phyloP scores from a whole-genome alignment of 2,888 invertebrate species.

The Lasius fuliginosus region DNA sequence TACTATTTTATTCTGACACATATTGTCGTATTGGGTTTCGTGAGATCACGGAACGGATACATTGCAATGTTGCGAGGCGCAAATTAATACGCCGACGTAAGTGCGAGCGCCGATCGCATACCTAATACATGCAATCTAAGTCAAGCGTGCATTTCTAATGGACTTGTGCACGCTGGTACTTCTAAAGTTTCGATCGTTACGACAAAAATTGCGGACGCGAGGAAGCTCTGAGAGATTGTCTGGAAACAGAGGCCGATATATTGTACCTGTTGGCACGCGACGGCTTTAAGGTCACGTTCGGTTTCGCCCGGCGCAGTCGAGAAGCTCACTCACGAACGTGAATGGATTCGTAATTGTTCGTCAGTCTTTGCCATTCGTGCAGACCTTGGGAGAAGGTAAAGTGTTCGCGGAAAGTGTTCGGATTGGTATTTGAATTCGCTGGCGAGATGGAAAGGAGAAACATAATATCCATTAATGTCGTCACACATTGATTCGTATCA shows the following conservation, averaged over 20 bases:
- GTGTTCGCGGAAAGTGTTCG: neutral
- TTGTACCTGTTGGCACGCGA: constrained; percentile 65
- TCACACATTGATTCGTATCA: neutral
- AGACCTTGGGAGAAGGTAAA: constrained; percentile 28
- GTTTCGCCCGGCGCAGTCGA: constrained; percentile 38
- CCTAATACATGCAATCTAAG: constrained; percentile 39
- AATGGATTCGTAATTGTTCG: constrained; percentile 47
- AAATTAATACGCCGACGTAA: constrained; percentile 41
- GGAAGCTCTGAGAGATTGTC: constrained; percentile 30
- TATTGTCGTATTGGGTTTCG: constrained; percentile 4
- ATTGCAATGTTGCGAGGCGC: constrained; percentile 34
- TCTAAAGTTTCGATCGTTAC: constrained; percentile 41
- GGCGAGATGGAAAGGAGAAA: neutral
- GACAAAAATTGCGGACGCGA: constrained; percentile 23
- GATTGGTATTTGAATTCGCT: neutral
- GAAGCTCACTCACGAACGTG: constrained; percentile 47
- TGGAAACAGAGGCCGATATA: constrained; percentile 5
- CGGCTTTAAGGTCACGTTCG: constrained; percentile 63
- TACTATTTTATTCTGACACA: constrained; percentile 13
- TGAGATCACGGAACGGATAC: neutral
- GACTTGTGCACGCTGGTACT: constrained; percentile 2
- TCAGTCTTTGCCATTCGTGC: constrained; percentile 27
- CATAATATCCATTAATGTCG: neutral
- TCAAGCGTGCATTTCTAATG: constrained; percentile 45
- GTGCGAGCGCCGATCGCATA: constrained; percentile 33